Conservation (phyloP, 2,113 vertebrate genomes). For the Rissa tridactyla region DNA sequence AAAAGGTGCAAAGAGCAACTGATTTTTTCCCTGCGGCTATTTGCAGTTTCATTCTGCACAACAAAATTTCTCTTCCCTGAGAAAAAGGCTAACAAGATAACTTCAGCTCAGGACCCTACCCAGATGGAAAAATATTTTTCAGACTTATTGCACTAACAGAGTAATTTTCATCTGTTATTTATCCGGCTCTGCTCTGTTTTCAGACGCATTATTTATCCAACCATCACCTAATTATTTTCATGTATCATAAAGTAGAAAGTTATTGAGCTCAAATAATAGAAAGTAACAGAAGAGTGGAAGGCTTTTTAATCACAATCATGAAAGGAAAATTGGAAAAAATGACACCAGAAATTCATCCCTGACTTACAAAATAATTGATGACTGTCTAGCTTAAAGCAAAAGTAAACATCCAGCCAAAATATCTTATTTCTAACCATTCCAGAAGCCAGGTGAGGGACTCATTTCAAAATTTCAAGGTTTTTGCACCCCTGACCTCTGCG, state of each 20-base stretch:
- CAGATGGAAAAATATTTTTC: neutral
- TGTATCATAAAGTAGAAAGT: neutral
- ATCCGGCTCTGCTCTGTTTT: neutral
- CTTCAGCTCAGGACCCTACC: neutral
- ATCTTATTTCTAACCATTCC: neutral
- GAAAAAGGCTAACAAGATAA: neutral
- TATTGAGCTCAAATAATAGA: slow-evolving; percentile 26
- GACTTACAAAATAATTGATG: neutral
- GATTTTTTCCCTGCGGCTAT: neutral
- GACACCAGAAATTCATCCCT: neutral
- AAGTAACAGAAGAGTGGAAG: neutral
- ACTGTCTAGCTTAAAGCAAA: neutral
- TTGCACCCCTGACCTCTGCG: neutral
- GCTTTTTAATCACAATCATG: slow-evolving; percentile 11
- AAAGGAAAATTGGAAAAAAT: neutral
- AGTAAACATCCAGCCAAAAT: neutral
- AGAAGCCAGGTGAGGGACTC: neutral
- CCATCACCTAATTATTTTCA: slow-evolving; percentile 38
- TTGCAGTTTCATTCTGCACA: slow-evolving; percentile 7
- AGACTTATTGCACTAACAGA: neutral
- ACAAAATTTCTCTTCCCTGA: neutral
- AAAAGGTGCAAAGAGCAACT: neutral
- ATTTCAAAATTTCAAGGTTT: neutral
- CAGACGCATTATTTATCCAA: slow-evolving; percentile 11
- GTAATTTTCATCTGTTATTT: slow-evolving; percentile 5